Conservation (phyloP, 2,113 vertebrate species). For the Zapus hudsonius region DNA sequence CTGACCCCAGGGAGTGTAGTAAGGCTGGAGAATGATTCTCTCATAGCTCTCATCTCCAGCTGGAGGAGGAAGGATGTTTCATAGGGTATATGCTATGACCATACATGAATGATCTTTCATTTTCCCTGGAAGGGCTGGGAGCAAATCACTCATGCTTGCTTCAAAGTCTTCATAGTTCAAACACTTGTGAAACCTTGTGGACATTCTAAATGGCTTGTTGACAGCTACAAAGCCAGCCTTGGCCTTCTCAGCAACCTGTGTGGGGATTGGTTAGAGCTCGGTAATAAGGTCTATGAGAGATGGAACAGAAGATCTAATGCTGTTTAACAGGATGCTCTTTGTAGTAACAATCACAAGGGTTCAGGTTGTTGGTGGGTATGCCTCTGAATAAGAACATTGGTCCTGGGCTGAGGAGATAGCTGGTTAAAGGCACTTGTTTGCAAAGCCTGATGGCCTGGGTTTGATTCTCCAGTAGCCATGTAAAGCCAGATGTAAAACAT, state of each 20-base stretch:
- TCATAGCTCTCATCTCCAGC: background rate
- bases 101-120: background rate
- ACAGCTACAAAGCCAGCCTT: background rate
- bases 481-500: too few relatives aligned
- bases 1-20: background rate
- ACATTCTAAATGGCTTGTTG: background rate
- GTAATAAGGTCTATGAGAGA: background rate
- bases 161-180: background rate
- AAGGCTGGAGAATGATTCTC: background rate
- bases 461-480: too few relatives aligned
- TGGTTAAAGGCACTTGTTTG: too few relatives aligned
- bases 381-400: background rate
- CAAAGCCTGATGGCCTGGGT: too few relatives aligned
- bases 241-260: background rate
- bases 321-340: background rate
- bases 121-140: conserved; percentile 25
- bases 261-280: background rate
- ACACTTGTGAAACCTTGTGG: background rate
- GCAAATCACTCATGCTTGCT: background rate
- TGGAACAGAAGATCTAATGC: rapidly evolving
- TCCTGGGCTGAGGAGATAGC: too few relatives aligned
- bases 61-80: background rate
- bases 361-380: background rate
- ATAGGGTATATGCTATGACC: background rate
- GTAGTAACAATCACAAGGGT: background rate